These are phyloP conservation scores for Exephanes ischioxanthus DNA, from an alignment of 2,888 invertebrate genomes.

Conservation along the genomic window DNA sequence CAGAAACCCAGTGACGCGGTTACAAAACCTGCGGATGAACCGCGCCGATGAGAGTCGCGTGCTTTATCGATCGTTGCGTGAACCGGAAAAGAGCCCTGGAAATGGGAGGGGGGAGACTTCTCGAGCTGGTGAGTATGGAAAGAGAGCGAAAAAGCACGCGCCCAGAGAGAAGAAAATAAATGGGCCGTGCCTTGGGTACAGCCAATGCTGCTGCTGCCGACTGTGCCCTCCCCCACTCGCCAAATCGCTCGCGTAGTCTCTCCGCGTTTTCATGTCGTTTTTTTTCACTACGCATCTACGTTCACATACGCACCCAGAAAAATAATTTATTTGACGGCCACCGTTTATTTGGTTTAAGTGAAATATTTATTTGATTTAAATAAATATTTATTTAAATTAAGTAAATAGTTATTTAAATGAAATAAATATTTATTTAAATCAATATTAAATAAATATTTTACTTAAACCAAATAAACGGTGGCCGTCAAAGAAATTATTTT, in stretches of 20 bases:
- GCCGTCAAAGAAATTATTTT: no score
- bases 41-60: constrained; percentile 41
- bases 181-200: constrained; percentile 38
- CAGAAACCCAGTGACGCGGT: not conserved
- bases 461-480: no score
- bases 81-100: constrained; percentile 46
- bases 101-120: constrained; percentile 36
- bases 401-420: no score
- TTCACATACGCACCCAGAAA: not conserved
- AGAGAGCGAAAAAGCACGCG: constrained; percentile 31
- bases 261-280: not conserved
- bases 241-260: constrained; percentile 12
- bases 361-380: no score
- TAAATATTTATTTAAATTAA: no score
- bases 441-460: no score
- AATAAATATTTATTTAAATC: no score
- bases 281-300: not conserved
- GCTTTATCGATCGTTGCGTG: constrained; percentile 48
- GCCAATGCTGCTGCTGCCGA: constrained; percentile 1
- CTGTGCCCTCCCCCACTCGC: not conserved
- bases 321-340: no score
- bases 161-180: constrained; percentile 37
- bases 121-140: constrained; percentile 17
- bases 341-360: no score
- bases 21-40: constrained; percentile 11